A percentile compares a stretch with the other conserved stretches of the same genome.
Conservation (phyloP, 2,888 invertebrate genomes). For the Ophonus ardosiacus region DNA sequence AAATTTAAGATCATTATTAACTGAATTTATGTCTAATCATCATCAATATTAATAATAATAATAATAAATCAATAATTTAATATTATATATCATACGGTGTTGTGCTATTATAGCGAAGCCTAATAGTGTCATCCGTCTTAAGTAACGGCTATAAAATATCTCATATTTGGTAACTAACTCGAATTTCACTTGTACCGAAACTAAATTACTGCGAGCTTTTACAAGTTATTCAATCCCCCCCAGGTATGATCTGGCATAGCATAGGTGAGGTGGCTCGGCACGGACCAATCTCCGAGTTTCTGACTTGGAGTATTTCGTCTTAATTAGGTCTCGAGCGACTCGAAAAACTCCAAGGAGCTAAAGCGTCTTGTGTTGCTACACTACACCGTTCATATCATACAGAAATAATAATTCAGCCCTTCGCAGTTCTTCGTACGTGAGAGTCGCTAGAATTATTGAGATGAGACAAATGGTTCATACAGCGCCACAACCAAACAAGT, state of each 20-base stretch:
- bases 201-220: slow-evolving; percentile 17
- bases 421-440: not conserved
- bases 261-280: slow-evolving; percentile 1
- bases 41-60: too few species aligned
- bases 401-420: not conserved
- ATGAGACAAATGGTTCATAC: too few species aligned
- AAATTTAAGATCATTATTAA: too few species aligned
- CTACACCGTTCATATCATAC: not conserved
- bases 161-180: not conserved
- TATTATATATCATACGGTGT: too few species aligned
- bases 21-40: too few species aligned
- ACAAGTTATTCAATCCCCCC: slow-evolving; percentile 42
- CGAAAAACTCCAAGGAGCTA: slow-evolving; percentile 7
- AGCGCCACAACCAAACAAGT: too few species aligned
- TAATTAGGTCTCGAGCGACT: slow-evolving; percentile 49
- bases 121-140: not conserved
- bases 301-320: slow-evolving; percentile 49
- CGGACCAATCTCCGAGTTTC: slow-evolving; percentile 27
- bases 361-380: not conserved
- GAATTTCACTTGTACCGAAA: slow-evolving; percentile 1
- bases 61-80: too few species aligned
- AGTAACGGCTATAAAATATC: not conserved
- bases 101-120: too few species aligned
- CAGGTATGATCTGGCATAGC: slow-evolving; percentile 53
- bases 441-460: too few species aligned